Evolutionary conservation across 2,113 vertebrate genomes (phyloP).

Genomic region (Deroptyus accipitrinus): DNA sequence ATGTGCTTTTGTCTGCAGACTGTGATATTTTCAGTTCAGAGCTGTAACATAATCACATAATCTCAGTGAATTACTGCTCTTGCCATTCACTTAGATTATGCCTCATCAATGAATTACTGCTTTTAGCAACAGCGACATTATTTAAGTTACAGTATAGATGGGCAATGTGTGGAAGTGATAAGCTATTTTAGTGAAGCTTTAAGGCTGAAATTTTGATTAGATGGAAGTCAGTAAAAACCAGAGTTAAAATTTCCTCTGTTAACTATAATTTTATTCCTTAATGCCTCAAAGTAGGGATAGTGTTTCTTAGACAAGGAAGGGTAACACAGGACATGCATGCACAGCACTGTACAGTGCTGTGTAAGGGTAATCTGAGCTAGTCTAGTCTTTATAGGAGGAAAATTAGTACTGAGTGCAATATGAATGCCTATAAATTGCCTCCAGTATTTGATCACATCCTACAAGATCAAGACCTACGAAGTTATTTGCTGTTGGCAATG

Average conservation of each 20-base stretch:
- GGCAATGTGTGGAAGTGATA: neutral
- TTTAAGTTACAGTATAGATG: neutral
- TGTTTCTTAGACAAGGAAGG: neutral
- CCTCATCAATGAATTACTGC: neutral
- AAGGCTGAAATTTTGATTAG: neutral
- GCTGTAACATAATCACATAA: neutral
- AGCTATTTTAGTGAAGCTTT: neutral
- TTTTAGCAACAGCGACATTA: neutral
- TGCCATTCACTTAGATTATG: neutral
- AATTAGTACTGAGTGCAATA: neutral
- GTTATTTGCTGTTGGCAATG: neutral
- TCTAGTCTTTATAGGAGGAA: neutral
- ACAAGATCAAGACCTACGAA: fast-evolving
- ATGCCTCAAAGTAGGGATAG: neutral
- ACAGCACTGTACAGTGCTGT: neutral
- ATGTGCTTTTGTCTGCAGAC: neutral
- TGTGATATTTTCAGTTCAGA: neutral
- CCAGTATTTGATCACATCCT: fast-evolving
- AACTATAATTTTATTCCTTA: neutral
- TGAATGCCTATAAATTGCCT: neutral
- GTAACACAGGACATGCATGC: too few species aligned
- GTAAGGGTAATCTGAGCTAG: too few species aligned
- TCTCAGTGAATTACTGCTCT: neutral
- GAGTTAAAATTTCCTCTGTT: neutral
- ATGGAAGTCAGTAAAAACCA: neutral